Evolutionary conservation across 2,113 vertebrate species (phyloP), one percentile per base, ranked within the genome.

Genomic region (Oncorhynchus clarkii): DNA sequence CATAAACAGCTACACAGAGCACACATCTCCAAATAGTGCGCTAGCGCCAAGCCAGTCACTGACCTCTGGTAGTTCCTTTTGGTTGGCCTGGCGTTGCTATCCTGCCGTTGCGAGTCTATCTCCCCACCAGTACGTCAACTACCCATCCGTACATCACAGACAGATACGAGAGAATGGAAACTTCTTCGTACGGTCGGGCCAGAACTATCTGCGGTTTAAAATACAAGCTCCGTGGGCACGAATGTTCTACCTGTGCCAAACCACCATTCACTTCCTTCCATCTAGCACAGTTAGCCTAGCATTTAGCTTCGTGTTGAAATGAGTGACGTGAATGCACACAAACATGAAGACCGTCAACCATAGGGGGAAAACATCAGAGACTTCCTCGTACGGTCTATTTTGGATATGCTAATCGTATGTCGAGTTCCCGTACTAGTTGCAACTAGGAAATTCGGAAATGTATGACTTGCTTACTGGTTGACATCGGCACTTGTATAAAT

Each of bases 121-220:
- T 69, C 79, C 68, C 57, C 59, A 74, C 75, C 81, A 94, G 84
- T 88, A 92, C 91, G 89, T 92, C 92, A 91, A 92, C 85, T 91
- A 94, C 92, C 93, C 93, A 94, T 93, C 91, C 93, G 90, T 93
- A 94, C 93, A 94, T 94, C 88, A 88, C 93, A 92, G 80, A 88
- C 93, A 92, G 80, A 88, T 92, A 90, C 74, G 82, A 88, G 4
- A 89, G 76, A 82, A 89, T 34, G 72, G 81, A 80, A 89, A 16
- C 82, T 69, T 76, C 81, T 82, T 88, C 84, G 69, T 51, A 14
- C 13, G 70, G 73, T 70, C 80, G 77, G 87, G 87, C 91, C 92
- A 93, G 93, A 88, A 86, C 91, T 85, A 60, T 82, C 74, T 69
- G 20, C 26, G 22, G 2, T 49, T 6, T 74, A 22, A 78, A 64